Conservation (phyloP, 1,140 invertebrate species). For the Scylla paramamosain region DNA sequence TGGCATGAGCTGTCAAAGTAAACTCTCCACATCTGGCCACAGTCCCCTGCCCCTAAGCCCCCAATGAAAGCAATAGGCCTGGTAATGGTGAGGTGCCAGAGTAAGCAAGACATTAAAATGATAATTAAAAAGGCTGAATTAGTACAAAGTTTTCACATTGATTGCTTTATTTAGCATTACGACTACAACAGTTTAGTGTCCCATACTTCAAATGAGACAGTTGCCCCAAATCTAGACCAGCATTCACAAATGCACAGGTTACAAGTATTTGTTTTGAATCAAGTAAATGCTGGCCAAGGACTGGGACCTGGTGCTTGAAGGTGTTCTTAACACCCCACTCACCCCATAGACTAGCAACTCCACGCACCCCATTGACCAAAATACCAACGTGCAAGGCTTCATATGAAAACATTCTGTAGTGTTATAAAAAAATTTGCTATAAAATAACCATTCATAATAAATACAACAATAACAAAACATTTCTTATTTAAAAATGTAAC, state of each 20-base stretch:
- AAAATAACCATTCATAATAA: background rate
- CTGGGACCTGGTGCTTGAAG: slow-evolving; percentile 41
- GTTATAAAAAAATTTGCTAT: background rate
- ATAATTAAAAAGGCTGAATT: background rate
- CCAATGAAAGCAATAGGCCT: background rate
- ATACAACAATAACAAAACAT: background rate
- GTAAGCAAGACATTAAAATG: background rate
- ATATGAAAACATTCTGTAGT: background rate
- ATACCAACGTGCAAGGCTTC: background rate
- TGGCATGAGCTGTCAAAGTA: no score
- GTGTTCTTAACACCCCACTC: slow-evolving; percentile 62
- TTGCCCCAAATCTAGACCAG: slow-evolving; percentile 52
- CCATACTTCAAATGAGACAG: slow-evolving; percentile 66
- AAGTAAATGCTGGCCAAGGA: slow-evolving; percentile 40
- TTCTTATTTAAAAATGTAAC: background rate
- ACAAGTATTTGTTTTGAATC: background rate
- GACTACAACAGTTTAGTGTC: slow-evolving; percentile 72
- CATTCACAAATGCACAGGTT: slow-evolving; percentile 44
- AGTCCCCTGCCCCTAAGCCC: no score
- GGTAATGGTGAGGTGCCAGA: background rate
- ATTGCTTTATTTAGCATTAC: slow-evolving; percentile 68
- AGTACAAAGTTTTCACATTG: slow-evolving; percentile 19
- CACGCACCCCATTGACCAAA: slow-evolving; percentile 47
- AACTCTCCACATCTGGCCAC: no score
- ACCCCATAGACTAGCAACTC: slow-evolving; percentile 70